Conservation (phyloP, 2,797 vertebrate genomes). For the Erethizon dorsatum region DNA sequence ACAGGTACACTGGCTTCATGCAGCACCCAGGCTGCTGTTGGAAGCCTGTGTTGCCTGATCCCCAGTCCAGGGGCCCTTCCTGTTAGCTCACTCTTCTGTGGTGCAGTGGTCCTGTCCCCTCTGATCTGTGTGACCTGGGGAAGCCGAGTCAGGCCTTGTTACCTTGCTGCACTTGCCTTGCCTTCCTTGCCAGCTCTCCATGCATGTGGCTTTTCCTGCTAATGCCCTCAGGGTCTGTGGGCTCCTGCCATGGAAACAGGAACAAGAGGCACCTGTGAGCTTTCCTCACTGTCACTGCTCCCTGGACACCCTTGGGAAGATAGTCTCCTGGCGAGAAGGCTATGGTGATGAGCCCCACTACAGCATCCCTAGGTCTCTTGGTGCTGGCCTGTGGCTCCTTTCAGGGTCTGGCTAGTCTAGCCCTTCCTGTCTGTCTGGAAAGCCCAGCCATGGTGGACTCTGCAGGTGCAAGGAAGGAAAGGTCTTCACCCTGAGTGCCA, state of each 20-base stretch:
- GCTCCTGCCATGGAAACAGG: accelerated
- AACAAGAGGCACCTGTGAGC: neutral
- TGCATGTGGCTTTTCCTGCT: neutral
- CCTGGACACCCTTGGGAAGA: neutral
- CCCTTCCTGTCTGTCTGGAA: neutral
- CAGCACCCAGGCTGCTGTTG: accelerated
- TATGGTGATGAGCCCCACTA: neutral
- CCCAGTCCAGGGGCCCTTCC: neutral
- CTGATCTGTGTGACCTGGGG: neutral
- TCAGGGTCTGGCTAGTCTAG: no score
- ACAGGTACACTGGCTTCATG: neutral
- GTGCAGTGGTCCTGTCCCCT: neutral
- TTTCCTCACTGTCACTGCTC: neutral
- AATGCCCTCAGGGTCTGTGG: neutral
- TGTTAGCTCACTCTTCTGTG: neutral
- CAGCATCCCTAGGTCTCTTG: no score
- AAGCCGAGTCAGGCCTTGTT: neutral
- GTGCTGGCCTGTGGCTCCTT: neutral
- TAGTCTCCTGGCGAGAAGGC: neutral
- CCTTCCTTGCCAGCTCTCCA: neutral
- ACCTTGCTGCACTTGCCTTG: neutral
- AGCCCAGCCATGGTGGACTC: accelerated
- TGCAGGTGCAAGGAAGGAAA: neutral
- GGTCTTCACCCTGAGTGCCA: accelerated
- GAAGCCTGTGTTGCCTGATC: neutral